phyloP scores from a whole-genome alignment of 2,797 vertebrate species.

The Threskiornis aethiopicus region DNA sequence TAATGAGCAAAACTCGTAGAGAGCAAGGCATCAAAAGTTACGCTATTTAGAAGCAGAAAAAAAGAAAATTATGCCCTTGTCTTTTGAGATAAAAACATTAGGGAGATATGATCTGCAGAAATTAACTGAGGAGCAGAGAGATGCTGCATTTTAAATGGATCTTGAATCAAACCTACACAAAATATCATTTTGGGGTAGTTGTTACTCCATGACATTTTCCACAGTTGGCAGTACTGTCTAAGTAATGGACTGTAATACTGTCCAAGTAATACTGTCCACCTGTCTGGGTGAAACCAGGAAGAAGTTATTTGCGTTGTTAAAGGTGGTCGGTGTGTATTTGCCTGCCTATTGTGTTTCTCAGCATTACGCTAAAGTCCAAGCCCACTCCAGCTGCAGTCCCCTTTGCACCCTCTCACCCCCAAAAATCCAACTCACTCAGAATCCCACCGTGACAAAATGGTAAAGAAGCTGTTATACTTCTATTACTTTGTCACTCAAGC shows the following conservation, averaged over 20 bases:
- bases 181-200: neutral
- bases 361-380: neutral
- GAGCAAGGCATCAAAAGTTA: neutral
- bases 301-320: neutral
- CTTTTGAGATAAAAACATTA: neutral
- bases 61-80: neutral
- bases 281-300: neutral
- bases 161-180: neutral
- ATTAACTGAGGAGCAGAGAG: neutral
- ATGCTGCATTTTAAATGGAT: neutral
- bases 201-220: neutral
- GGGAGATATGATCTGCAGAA: neutral
- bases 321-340: neutral
- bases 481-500: neutral
- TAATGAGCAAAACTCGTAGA: neutral
- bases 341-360: neutral
- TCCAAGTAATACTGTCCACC: neutral
- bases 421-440: neutral
- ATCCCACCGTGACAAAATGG: neutral
- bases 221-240: neutral
- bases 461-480: neutral
- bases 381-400: neutral
- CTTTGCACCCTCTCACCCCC: rapidly evolving
- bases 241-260: neutral
- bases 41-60: neutral